These are phyloP conservation scores for Ellobius talpinus DNA, from an alignment of 2,113 vertebrate species.

Conservation along the genomic window DNA sequence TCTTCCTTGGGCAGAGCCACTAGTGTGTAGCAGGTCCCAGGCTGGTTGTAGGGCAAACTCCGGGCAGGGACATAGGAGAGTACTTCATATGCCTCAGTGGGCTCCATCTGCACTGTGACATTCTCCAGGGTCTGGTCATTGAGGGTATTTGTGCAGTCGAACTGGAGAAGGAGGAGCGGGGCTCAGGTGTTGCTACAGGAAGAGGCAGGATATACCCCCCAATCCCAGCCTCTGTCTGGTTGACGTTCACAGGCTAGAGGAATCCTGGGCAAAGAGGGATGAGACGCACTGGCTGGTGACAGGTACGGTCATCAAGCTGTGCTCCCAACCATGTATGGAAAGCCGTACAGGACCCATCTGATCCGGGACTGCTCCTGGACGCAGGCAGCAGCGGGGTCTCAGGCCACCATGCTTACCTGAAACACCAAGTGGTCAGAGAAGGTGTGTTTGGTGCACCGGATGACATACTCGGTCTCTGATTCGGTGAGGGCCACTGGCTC, in stretches of 20 bases:
- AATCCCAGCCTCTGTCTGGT: background rate
- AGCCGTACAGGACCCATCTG: background rate
- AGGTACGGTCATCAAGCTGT: fast-evolving
- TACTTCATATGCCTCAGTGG: slow-evolving; percentile 90
- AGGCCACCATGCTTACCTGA: slow-evolving; percentile 85
- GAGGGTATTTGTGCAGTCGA: slow-evolving; percentile 91
- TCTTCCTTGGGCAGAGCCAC: slow-evolving; percentile 90
- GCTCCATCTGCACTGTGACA: slow-evolving; percentile 91
- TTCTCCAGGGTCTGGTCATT: slow-evolving; percentile 91
- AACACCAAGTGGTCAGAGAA: slow-evolving; percentile 90
- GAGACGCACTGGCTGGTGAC: slow-evolving; percentile 57
- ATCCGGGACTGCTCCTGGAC: background rate
- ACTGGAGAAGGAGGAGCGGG: slow-evolving; percentile 80
- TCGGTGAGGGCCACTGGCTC: slow-evolving; percentile 90
- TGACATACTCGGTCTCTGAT: slow-evolving; percentile 90
- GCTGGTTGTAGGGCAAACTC: slow-evolving; percentile 90
- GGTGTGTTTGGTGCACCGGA: slow-evolving; percentile 90
- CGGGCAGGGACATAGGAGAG: slow-evolving; percentile 87
- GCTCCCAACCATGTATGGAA: background rate
- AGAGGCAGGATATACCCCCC: background rate
- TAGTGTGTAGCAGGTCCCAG: slow-evolving; percentile 89
- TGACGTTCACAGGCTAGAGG: background rate
- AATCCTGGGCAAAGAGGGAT: background rate
- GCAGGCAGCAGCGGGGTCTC: background rate
- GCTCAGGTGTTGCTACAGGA: background rate